Evolutionary conservation across 2,113 vertebrate species (phyloP).

Genomic region (Cebus imitator): DNA sequence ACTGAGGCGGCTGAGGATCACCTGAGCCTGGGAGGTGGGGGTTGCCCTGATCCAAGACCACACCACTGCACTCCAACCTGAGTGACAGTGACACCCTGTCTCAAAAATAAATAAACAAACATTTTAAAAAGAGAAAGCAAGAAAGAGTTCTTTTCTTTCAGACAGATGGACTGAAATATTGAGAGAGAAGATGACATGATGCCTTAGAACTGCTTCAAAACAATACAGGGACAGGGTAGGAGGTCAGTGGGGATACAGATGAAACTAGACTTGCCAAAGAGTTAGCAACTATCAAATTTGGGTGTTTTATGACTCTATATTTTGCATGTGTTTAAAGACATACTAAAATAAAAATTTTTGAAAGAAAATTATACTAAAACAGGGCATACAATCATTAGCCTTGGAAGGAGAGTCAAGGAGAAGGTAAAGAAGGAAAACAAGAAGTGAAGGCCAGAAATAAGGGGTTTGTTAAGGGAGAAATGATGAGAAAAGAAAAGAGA

Average conservation of each 20-base stretch:
- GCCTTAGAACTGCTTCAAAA: neutral
- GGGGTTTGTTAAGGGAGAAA: neutral
- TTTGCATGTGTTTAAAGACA: neutral
- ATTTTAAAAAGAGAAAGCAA: neutral
- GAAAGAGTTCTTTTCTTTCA: neutral
- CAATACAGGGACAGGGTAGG: neutral
- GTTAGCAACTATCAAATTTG: neutral
- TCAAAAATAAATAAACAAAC: too few species aligned
- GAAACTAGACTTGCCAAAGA: neutral
- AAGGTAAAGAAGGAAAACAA: neutral
- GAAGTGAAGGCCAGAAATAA: neutral
- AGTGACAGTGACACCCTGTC: too few species aligned
- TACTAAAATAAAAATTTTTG: neutral
- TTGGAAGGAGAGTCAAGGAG: neutral
- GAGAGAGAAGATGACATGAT: neutral
- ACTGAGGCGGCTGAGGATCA: too few species aligned
- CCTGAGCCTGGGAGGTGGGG: too few species aligned
- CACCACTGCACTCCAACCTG: too few species aligned
- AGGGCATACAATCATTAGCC: neutral
- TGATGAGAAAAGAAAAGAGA: neutral
- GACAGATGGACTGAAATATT: neutral
- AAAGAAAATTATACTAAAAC: neutral
- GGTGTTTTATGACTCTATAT: neutral
- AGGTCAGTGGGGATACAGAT: neutral
- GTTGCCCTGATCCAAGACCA: too few species aligned